Evolutionary conservation across 2,797 vertebrate genomes (phyloP), one percentile per base, ranked within the genome.

Genomic region (Furcifer pardalis): DNA sequence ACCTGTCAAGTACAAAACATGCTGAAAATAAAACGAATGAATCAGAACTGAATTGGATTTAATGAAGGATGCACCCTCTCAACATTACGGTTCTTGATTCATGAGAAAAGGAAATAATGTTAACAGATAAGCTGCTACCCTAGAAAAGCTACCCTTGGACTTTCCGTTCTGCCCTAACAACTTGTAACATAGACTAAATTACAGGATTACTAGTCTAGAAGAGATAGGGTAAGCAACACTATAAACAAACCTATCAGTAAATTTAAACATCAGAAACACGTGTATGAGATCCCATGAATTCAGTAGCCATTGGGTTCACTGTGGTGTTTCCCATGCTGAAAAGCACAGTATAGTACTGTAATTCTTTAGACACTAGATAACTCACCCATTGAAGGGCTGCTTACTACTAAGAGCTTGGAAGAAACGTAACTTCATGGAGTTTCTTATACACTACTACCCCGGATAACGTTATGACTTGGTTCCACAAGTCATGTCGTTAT

Each of bases 91-190:
- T 12, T 49, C 46, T 88, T 91, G 88, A 79, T 90, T 92, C 87
- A 79, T 83, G 82, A 91, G 46, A 87, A 68, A 87, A 88, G 88
- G 87, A 87, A 94, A 95, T 92, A 95, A 95, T 91, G 94, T 94
- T 94, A 90, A 76, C 84, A 81, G 91, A 92, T 89, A 89, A 86
- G n/a, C n/a, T n/a, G n/a, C n/a, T n/a, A n/a, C n/a, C n/a, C n/a
- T 86, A 89, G 44, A 69, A 85, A 37, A 88, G 84, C 91, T 92
- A 92, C 82, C 92, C 89, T 92, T 46, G 86, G 90, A 92, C 93
- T 90, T 95, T 12, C 95, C 95, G 95, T 96, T 96, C 96, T 96
- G 89, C 96, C 96, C 86, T 91, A 89, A 94, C 92, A 94, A 94
- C 82, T 86, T 95, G 89, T 94, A 93, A 95, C 93, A 93, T 91